These are phyloP conservation scores for Platysteira castanea DNA, from an alignment of 2,113 vertebrate genomes.

Conservation along the genomic window DNA sequence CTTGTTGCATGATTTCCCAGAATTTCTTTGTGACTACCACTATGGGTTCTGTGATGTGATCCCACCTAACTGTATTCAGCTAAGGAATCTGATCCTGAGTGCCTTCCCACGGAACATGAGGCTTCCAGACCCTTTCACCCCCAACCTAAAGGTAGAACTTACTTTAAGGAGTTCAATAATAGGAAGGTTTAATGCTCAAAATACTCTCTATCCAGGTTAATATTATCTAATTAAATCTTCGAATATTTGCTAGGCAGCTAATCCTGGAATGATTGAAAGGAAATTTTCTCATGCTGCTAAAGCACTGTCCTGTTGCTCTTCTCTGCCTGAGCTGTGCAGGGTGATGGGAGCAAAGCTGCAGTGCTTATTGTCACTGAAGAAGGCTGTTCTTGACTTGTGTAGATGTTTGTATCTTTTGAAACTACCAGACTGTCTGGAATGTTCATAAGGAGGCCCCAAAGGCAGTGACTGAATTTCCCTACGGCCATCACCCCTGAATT, in stretches of 20 bases:
- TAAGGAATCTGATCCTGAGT: slow-evolving; percentile 98
- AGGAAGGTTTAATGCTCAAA: neutral
- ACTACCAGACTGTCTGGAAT: neutral
- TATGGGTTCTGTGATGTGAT: slow-evolving; percentile 99
- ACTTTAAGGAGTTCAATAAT: neutral
- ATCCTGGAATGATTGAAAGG: neutral
- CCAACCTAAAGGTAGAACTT: slow-evolving; percentile 90
- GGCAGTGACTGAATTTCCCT: neutral
- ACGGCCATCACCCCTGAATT: rapidly evolving
- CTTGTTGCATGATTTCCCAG: slow-evolving; percentile 96
- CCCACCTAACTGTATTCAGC: slow-evolving; percentile 98
- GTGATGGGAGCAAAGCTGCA: neutral
- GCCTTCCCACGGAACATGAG: slow-evolving; percentile 99
- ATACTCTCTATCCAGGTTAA: neutral
- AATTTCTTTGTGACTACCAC: slow-evolving; percentile 99
- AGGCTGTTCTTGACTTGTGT: neutral
- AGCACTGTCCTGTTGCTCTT: neutral
- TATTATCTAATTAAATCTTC: neutral
- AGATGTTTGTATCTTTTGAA: neutral
- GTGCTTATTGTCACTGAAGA: neutral
- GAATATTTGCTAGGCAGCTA: neutral
- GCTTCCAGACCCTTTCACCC: slow-evolving; percentile 98
- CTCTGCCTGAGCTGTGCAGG: neutral
- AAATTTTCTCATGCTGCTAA: neutral
- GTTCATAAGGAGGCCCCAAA: neutral